Evolutionary conservation across 2,113 vertebrate genomes (phyloP).

Genomic region (Oreotrochilus melanogaster): DNA sequence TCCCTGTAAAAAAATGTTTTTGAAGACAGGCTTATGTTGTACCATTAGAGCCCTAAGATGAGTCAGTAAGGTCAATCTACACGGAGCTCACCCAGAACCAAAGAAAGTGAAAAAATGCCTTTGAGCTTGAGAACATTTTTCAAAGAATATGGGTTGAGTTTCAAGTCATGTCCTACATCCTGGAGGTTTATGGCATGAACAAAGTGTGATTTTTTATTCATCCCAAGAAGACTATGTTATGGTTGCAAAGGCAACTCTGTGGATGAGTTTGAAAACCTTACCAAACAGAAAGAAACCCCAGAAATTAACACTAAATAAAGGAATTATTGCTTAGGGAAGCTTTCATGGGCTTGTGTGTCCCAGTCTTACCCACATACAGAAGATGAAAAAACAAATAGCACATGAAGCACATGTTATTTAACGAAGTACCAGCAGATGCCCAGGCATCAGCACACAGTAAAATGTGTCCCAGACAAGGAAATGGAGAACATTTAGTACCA

Average conservation of each 20-base stretch:
- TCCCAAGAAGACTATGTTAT: neutral
- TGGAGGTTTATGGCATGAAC: neutral
- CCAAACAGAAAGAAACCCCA: neutral
- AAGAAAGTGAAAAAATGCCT: neutral
- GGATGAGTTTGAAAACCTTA: neutral
- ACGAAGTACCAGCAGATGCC: neutral
- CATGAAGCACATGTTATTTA: neutral
- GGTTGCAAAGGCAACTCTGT: neutral
- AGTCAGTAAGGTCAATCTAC: neutral
- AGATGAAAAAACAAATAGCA: neutral
- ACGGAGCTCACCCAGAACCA: neutral
- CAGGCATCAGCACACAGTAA: neutral
- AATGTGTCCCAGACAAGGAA: neutral
- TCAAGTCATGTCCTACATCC: neutral
- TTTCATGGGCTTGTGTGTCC: neutral
- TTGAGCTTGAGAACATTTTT: neutral
- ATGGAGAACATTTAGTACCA: neutral
- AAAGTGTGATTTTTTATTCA: neutral
- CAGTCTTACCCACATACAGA: neutral
- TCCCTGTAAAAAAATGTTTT: conserved; percentile 78
- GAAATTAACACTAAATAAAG: neutral
- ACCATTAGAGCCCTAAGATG: neutral
- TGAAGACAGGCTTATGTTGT: neutral
- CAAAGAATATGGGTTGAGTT: rapidly evolving
- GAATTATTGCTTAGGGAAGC: neutral